Evolutionary conservation across 2,888 invertebrate genomes (phyloP), one percentile per base, ranked within the genome.

Genomic region (Dinocampus coccinellae): DNA sequence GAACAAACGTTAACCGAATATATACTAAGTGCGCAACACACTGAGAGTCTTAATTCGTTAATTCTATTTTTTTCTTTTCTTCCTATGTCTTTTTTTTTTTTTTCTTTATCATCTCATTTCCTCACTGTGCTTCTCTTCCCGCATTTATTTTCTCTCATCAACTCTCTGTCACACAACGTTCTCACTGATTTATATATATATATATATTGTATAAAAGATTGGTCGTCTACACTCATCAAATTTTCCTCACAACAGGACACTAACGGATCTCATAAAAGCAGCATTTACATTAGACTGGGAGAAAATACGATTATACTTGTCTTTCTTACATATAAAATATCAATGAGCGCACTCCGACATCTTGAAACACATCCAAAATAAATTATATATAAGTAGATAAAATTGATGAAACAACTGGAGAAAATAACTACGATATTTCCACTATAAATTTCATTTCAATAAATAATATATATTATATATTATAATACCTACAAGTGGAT

Each of bases 241-340:
- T 81, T 79, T 79, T 69, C 72, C 69, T 79, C 79, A 65, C 79
- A 67, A 74, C 76, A 65, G 77, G 78, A 73, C 60, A 73, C 61
- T 16, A 61, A 71, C 69, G 72, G n/a, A 63, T 70, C 69, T 60
- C 65, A 69, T 65, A 75, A 64, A 65, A 68, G 69, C 68, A 66
- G 77, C 78, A 80, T 82, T 81, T 79, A 79, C 79, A 81, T 82
- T 81, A 79, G 78, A 71, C 72, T 57, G 76, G n/a, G 78, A 79
- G 78, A 78, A 80, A 81, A 81, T 78, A 75, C 79, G 78, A 81
- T 82, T 82, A 81, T 72, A 77, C 78, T 79, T 78, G n/a, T 76
- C 77, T 77, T 76, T 75, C 73, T 77, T 74, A 77, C 75, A 73
- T 1, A 47, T 47, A 20, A 47, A 20, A 47, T 47, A 11, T 11